A percentile compares a stretch with the other conserved stretches of the same genome.
These are phyloP conservation scores for Microctonus brassicae DNA, from an alignment of 2,888 invertebrate genomes.

Conservation along the genomic window DNA sequence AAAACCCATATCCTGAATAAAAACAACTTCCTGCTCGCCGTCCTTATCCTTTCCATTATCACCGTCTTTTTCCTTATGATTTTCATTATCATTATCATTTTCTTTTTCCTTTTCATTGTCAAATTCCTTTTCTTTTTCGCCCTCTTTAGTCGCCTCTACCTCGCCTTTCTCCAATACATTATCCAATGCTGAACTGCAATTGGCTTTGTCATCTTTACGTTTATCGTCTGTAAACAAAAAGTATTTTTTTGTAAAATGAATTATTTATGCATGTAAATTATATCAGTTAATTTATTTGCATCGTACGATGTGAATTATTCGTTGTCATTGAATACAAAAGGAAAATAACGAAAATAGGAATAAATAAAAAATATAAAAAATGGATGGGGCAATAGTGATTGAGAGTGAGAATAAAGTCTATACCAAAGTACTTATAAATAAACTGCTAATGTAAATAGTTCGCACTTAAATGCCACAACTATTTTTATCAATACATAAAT, in stretches of 20 bases:
- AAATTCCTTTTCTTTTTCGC: constrained; percentile 61
- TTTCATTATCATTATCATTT: constrained; percentile 41
- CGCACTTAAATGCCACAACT: constrained; percentile 64
- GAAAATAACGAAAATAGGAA: not conserved
- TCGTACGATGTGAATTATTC: no score
- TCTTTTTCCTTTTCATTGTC: constrained; percentile 56
- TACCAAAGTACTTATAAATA: constrained; percentile 65
- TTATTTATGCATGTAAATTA: not conserved
- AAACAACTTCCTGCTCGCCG: constrained; percentile 83
- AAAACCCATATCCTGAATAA: constrained; percentile 92
- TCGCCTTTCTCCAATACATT: constrained; percentile 69
- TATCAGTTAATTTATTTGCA: not conserved
- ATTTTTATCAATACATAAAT: constrained; percentile 60
- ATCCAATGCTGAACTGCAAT: constrained; percentile 56
- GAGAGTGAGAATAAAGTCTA: constrained; percentile 47
- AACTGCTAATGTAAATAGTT: constrained; percentile 67
- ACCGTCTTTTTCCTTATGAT: constrained; percentile 53
- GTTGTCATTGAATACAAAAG: no score
- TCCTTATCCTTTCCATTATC: constrained; percentile 68
- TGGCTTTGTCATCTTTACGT: constrained; percentile 52
- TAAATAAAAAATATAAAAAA: not conserved
- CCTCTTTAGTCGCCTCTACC: constrained; percentile 69
- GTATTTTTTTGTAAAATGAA: not conserved
- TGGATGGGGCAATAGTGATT: constrained; percentile 1
- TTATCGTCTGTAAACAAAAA: constrained; percentile 51